Percentiles rank a stretch among this genome's conserved stretches.
These are phyloP conservation scores for Pipistrellus pygmaeus DNA, from an alignment of 2,797 vertebrate genomes.

Conservation along the genomic window DNA sequence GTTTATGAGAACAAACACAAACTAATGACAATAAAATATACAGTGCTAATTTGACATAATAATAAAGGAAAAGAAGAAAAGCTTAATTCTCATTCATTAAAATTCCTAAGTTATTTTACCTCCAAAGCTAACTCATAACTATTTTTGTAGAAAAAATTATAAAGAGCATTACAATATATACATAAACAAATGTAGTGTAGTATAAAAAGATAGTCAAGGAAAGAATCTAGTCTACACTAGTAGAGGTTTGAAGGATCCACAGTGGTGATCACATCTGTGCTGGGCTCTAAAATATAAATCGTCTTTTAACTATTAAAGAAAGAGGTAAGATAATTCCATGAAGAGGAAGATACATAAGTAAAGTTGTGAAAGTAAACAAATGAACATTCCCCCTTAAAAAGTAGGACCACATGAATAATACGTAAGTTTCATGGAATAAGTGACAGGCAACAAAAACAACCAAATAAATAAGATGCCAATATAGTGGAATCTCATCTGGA, in stretches of 20 bases:
- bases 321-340: background rate
- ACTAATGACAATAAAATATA: background rate
- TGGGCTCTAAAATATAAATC: background rate
- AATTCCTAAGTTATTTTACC: background rate
- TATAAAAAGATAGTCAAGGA: background rate
- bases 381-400: background rate
- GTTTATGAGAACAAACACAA: background rate
- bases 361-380: background rate
- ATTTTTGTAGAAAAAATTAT: conserved; percentile 1
- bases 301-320: background rate
- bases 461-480: background rate
- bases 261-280: background rate
- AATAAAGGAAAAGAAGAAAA: background rate
- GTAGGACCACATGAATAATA: background rate
- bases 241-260: background rate
- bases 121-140: background rate
- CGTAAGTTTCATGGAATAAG: background rate
- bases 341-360: background rate
- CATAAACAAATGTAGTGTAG: background rate
- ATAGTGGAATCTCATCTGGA: too few species aligned
- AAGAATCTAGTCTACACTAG: background rate
- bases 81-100: background rate
- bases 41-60: background rate
- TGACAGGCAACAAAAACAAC: background rate
- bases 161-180: background rate